Percentiles rank a stretch among this genome's conserved stretches.
phyloP scores from a whole-genome alignment of 2,888 invertebrate species.

The Stenolophus ochropezus region DNA sequence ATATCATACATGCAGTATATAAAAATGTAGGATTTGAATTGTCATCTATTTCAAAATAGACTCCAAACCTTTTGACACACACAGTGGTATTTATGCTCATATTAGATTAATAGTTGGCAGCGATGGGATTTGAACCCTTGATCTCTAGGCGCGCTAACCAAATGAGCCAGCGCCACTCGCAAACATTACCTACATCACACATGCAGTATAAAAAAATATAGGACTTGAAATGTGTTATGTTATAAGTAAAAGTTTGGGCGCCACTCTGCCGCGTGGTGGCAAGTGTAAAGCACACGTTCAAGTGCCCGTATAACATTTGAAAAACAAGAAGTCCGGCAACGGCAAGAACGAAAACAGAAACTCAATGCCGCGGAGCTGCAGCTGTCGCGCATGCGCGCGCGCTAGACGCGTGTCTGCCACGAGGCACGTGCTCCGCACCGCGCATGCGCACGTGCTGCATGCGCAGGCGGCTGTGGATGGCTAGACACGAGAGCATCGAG shows the following conservation, averaged over 20 bases:
- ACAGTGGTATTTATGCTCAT: too few species aligned
- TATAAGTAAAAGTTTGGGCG: not conserved
- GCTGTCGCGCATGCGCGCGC: slow-evolving; percentile 25
- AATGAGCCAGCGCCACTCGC: too few species aligned
- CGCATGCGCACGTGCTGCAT: slow-evolving; percentile 12
- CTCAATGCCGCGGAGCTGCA: slow-evolving; percentile 43
- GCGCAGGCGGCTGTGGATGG: not conserved
- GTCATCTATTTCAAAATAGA: too few species aligned
- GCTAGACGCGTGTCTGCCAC: slow-evolving; percentile 47
- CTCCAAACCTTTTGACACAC: too few species aligned
- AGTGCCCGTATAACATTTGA: slow-evolving; percentile 40
- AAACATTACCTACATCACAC: too few species aligned
- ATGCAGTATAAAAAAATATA: too few species aligned
- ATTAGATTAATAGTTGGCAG: too few species aligned
- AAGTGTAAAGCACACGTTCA: slow-evolving; percentile 31
- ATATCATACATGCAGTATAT: too few species aligned
- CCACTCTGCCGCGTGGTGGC: not conserved
- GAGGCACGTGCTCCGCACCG: slow-evolving; percentile 40
- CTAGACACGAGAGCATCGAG: not conserved
- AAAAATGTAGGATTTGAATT: too few species aligned
- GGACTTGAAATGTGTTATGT: too few species aligned
- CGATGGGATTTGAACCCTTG: too few species aligned
- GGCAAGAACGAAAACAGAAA: slow-evolving; percentile 42
- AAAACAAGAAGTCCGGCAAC: slow-evolving; percentile 23
- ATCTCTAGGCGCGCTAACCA: too few species aligned